Base-by-base conservation (phyloP, 2,797 vertebrate species). In the Microchirus variegatus region DNA sequence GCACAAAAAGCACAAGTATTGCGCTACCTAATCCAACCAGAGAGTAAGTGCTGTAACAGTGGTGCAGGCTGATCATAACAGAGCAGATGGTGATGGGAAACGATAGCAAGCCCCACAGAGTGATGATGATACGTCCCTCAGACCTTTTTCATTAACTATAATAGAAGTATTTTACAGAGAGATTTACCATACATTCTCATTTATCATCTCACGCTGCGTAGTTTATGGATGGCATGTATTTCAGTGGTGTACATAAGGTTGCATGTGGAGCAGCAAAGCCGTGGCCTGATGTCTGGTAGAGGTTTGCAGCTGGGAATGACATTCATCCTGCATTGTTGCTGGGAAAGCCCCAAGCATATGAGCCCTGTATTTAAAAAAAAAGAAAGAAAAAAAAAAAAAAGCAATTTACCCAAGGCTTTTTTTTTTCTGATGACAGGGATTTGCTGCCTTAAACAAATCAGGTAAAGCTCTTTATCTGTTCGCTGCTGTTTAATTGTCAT, bases 401-500 rank as follows among this genome's bases (percentile, higher is more conserved):
- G 84, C 85, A 88, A 63, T 89, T 85, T 90, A 63, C 74, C 74
- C 47, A 16, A 75, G 75, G 58, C 75, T 71, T 22, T 86, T 89
- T 86, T 89, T 85, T 73, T 83, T 72, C 59, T 76, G 83, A 88
- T 88, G 81, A 76, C 72, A 78, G 54, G 82, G 87, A 90, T 90
- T 90, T 89, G 71, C 53, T 22, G 65, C 66, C 78, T 73, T 70
- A 78, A 84, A 88, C 78, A 78, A 87, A 88, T 64, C 84, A 77
- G 73, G 86, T 72, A 78, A 77, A 89, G 80, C 85, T 80, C 64
- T 80, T 80, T 80, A 84, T 86, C 78, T 73, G 65, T 64, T 67
- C 52, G 56, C 73, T 86, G 77, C 83, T 79, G 70, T 82, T 75
- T 83, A 83, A 86, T 86, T 87, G 83, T 83, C 86, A 86, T 64